phyloP scores from a whole-genome alignment of 2,113 vertebrate genomes.

The Thinocorus orbignyianus region DNA sequence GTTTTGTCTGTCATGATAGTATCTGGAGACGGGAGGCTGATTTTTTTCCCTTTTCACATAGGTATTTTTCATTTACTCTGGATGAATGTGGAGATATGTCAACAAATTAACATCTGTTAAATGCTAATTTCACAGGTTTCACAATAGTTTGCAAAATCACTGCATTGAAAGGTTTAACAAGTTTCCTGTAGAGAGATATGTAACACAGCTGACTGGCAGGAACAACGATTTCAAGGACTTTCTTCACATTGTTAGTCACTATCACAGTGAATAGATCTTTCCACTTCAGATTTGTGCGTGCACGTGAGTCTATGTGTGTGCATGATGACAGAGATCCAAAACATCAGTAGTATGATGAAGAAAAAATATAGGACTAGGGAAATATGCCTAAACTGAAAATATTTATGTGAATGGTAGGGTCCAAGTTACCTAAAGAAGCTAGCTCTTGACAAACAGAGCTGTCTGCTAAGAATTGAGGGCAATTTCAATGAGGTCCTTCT shows the following conservation, averaged over 20 bases:
- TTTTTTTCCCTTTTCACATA: neutral
- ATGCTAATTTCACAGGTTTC: slow-evolving; percentile 22
- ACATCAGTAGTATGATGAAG: neutral
- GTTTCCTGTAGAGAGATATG: neutral
- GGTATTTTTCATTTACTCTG: neutral
- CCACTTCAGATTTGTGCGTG: neutral
- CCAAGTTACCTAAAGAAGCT: neutral
- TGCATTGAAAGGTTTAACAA: neutral
- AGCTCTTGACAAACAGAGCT: neutral
- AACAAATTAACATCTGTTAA: slow-evolving; percentile 1
- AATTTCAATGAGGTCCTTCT: neutral
- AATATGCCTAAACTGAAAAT: neutral
- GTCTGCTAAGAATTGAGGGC: neutral
- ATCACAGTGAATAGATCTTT: neutral
- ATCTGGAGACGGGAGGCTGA: neutral
- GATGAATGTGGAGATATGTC: neutral
- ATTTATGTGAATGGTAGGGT: neutral
- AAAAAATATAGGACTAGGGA: neutral
- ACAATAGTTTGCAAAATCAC: slow-evolving; percentile 7
- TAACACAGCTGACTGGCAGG: neutral
- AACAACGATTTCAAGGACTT: neutral
- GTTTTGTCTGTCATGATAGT: neutral
- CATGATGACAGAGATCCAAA: neutral
- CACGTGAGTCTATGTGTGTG: rapidly evolving
- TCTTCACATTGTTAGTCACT: neutral